phyloP scores from a whole-genome alignment of 2,113 vertebrate genomes.

The Leuciscus idus region DNA sequence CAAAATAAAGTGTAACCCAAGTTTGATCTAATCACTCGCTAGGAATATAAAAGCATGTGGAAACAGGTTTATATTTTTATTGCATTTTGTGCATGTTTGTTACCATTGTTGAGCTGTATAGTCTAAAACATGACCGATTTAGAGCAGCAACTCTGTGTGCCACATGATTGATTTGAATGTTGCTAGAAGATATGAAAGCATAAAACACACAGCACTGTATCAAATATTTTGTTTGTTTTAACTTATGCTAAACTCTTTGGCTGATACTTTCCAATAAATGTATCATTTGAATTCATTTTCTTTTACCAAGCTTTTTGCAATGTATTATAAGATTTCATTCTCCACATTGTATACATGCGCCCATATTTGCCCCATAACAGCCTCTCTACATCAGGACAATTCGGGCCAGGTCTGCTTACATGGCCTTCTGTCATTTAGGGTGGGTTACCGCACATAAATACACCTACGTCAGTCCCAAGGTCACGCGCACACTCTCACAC shows the following conservation, averaged over 20 bases:
- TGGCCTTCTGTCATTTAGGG: conserved; percentile 33
- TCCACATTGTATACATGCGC: not conserved
- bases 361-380: not conserved
- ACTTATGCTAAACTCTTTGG: not conserved
- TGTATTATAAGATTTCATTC: not conserved
- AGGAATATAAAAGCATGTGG: not conserved
- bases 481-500: conserved; percentile 30
- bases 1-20: too few species aligned
- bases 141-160: too few species aligned
- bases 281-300: not conserved
- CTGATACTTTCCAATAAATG: not conserved
- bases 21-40: not conserved
- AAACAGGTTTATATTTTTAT: not conserved
- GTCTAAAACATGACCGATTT: not conserved
- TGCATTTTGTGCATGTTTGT: not conserved
- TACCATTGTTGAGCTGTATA: not conserved
- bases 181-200: not conserved
- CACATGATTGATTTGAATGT: too few species aligned
- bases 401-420: not conserved
- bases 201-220: not conserved
- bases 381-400: conserved; percentile 14
- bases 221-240: not conserved
- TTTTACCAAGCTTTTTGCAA: not conserved
- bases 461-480: conserved; percentile 37
- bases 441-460: conserved; percentile 42